phyloP scores from a whole-genome alignment of 2,113 vertebrate species.

The Grammomys surdaster region DNA sequence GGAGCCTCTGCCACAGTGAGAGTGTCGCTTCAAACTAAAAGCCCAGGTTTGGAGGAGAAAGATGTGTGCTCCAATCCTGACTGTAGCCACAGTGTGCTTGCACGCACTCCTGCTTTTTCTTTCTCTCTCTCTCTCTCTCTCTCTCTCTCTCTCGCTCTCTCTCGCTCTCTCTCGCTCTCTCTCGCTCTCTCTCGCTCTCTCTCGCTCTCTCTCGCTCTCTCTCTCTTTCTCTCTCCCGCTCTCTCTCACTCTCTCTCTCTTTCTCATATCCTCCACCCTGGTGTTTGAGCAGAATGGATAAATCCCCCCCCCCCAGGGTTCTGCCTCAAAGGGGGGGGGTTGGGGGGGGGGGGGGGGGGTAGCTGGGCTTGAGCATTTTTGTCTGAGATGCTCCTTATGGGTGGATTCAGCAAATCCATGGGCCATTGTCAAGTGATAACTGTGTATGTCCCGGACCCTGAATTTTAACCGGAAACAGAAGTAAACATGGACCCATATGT shows the following conservation, averaged over 20 bases:
- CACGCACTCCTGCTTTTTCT: rapidly evolving
- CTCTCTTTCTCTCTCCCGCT: too few species aligned
- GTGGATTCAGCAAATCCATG: background rate
- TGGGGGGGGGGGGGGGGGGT: too few species aligned
- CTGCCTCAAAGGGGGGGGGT: too few species aligned
- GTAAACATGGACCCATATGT: background rate
- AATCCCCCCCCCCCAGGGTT: background rate
- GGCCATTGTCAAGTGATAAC: background rate
- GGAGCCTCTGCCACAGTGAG: background rate
- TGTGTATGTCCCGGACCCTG: too few species aligned
- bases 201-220: rapidly evolving
- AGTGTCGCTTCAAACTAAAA: background rate
- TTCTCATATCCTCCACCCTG: too few species aligned
- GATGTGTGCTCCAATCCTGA: background rate
- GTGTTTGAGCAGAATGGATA: background rate
- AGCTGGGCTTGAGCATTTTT: background rate
- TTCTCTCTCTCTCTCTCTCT: too few species aligned
- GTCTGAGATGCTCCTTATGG: background rate
- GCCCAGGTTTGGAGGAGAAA: background rate
- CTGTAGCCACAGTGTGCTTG: background rate
- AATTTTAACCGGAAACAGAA: background rate
- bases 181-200: too few species aligned
- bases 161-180: rapidly evolving
- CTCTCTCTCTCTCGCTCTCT: too few species aligned
- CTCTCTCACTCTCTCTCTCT: too few species aligned